A percentile compares a stretch with the other conserved stretches of the same genome.
Evolutionary conservation across 2,113 vertebrate genomes (phyloP).

Genomic region (Hyaena hyaena): DNA sequence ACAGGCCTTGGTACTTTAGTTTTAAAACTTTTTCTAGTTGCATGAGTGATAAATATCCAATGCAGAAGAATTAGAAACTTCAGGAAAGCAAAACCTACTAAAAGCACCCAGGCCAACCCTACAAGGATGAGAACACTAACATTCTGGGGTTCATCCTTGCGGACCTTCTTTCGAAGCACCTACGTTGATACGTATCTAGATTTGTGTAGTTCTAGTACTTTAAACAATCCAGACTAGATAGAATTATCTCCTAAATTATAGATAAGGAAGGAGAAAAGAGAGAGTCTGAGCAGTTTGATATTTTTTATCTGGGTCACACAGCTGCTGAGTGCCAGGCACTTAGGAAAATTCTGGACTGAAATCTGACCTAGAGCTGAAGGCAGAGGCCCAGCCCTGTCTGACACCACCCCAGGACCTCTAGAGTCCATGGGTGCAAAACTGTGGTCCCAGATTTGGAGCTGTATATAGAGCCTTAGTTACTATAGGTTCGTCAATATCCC

Average conservation of each 20-base stretch:
- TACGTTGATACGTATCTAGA: background rate
- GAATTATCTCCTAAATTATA: background rate
- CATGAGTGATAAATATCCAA: background rate
- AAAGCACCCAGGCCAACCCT: background rate
- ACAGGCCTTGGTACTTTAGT: background rate
- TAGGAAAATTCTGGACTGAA: background rate
- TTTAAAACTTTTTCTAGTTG: background rate
- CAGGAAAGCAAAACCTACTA: background rate
- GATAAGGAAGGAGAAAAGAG: background rate
- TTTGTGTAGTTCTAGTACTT: background rate
- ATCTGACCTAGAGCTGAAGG: background rate
- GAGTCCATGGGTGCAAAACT: background rate
- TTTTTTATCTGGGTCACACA: constrained; percentile 57
- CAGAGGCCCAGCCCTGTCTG: background rate
- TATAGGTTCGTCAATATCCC: background rate
- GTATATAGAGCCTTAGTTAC: background rate
- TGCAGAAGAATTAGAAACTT: constrained; percentile 38
- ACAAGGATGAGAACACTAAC: background rate
- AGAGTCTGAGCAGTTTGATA: background rate
- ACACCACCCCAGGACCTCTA: background rate
- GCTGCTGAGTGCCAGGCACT: constrained; percentile 34
- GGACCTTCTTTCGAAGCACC: background rate
- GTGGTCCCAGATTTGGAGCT: background rate
- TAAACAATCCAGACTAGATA: background rate
- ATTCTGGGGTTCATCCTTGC: background rate